Percentiles rank a stretch among this genome's conserved stretches.
Conservation (phyloP, 1,140 invertebrate species). For the Drosophila burlai region DNA sequence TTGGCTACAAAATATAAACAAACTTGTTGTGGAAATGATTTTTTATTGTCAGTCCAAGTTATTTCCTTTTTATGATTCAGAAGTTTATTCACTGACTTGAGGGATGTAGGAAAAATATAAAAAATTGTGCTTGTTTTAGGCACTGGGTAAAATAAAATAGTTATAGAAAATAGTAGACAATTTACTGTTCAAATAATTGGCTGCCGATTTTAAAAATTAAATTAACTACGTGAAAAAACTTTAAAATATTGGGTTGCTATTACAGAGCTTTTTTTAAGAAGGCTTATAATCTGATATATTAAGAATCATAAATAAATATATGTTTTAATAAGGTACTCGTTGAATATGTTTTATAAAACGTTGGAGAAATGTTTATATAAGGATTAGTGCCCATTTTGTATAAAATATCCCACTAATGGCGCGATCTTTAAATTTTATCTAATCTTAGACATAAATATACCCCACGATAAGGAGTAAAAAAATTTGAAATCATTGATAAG, state of each 20-base stretch:
- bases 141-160: not conserved
- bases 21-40: not conserved
- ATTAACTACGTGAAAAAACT: too few relatives aligned
- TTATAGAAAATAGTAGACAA: too few relatives aligned
- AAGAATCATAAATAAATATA: too few relatives aligned
- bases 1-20: conserved; percentile 2
- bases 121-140: not conserved
- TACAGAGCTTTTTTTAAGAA: too few relatives aligned
- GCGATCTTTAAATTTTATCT: not conserved
- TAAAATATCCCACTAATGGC: not conserved
- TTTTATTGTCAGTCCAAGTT: not conserved
- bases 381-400: too few relatives aligned
- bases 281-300: too few relatives aligned
- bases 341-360: too few relatives aligned
- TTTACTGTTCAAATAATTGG: too few relatives aligned
- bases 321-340: too few relatives aligned
- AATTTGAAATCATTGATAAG: not conserved
- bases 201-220: too few relatives aligned
- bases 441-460: not conserved
- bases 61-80: not conserved
- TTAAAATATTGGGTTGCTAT: too few relatives aligned
- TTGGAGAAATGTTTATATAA: too few relatives aligned
- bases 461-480: not conserved
- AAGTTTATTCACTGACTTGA: not conserved
- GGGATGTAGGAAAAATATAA: not conserved